These are phyloP conservation scores for Epinephelus coioides DNA, from an alignment of 2,797 vertebrate genomes.

Conservation along the genomic window DNA sequence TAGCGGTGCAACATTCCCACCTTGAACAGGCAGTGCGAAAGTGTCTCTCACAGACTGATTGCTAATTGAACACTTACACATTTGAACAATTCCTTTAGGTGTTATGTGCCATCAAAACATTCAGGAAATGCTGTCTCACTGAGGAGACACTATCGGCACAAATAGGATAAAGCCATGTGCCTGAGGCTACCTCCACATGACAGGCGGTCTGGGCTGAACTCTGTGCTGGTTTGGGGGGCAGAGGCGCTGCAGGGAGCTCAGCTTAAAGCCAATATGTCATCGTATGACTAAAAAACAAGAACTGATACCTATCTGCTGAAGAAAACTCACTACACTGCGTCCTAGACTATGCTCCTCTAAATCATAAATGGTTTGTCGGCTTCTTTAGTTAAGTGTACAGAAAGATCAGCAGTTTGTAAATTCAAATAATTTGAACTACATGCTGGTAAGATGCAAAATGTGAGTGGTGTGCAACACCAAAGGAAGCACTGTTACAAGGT, in stretches of 20 bases:
- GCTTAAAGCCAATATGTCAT: background rate
- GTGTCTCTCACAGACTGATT: background rate
- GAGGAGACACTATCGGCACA: constrained; percentile 24
- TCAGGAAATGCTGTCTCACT: constrained; percentile 14
- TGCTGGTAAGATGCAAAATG: background rate
- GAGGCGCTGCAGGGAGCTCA: constrained; percentile 2
- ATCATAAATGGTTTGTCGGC: background rate
- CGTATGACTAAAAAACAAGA: background rate
- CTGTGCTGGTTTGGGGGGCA: constrained; percentile 13
- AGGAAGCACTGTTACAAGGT: background rate
- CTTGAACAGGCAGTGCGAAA: too few relatives aligned
- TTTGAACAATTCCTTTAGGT: background rate
- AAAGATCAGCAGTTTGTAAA: constrained; percentile 4
- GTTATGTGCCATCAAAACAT: background rate
- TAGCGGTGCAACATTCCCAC: too few relatives aligned
- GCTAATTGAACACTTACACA: constrained; percentile 1
- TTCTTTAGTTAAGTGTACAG: background rate
- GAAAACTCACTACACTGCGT: background rate
- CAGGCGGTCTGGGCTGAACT: constrained; percentile 24
- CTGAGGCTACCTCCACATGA: constrained; percentile 29
- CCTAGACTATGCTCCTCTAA: too few relatives aligned
- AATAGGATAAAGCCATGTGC: constrained; percentile 30
- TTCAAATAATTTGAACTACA: background rate
- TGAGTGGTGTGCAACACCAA: background rate
- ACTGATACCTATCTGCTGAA: background rate